Conservation (phyloP, 2,797 vertebrate species). For the Graptemys geographica region DNA sequence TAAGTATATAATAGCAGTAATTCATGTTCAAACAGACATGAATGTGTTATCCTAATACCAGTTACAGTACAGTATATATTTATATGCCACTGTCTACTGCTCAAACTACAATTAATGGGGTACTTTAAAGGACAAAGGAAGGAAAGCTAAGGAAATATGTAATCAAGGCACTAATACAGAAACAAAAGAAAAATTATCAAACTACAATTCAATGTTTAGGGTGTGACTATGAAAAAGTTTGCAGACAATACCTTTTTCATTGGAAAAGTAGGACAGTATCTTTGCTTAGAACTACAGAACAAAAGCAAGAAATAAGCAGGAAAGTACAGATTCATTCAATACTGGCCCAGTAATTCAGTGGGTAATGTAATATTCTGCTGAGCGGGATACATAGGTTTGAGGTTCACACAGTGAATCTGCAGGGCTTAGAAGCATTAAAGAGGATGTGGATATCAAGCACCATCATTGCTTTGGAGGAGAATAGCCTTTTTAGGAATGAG, state of each 20-base stretch:
- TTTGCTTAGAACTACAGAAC: background rate
- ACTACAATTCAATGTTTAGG: background rate
- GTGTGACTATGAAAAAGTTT: background rate
- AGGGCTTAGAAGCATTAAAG: background rate
- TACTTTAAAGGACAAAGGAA: slow-evolving; percentile 2
- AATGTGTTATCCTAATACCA: slow-evolving; percentile 54
- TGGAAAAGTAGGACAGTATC: background rate
- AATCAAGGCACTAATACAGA: background rate
- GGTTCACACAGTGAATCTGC: background rate
- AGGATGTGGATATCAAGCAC: background rate
- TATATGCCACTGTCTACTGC: background rate
- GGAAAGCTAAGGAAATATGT: background rate
- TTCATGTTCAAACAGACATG: slow-evolving; percentile 18
- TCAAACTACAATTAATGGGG: slow-evolving; percentile 29
- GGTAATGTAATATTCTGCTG: background rate
- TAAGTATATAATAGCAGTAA: slow-evolving; percentile 49
- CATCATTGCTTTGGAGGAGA: background rate
- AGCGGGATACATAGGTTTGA: background rate
- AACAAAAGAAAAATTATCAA: background rate
- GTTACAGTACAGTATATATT: slow-evolving; percentile 2
- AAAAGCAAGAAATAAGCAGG: background rate
- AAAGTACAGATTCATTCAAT: background rate
- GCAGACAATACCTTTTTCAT: background rate
- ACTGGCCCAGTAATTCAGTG: background rate
- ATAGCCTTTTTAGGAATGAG: background rate